A percentile compares a stretch with the other conserved stretches of the same genome.
These are phyloP conservation scores for Corynorhinus townsendii DNA, from an alignment of 2,113 vertebrate genomes.

Conservation along the genomic window DNA sequence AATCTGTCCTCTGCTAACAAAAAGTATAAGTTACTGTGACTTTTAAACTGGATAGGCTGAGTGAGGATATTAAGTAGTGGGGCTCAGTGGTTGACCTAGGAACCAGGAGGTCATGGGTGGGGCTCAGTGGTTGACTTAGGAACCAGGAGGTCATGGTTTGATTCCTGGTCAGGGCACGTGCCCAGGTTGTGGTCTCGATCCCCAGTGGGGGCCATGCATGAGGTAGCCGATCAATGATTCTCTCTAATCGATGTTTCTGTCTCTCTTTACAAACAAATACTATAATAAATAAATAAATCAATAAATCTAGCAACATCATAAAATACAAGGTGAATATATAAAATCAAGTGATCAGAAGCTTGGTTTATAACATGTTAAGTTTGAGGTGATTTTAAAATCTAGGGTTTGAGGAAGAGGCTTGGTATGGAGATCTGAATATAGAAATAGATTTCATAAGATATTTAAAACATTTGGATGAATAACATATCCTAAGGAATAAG, in stretches of 20 bases:
- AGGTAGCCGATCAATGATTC: too few relatives aligned
- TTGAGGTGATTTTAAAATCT: constrained; percentile 16
- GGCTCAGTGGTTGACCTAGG: too few relatives aligned
- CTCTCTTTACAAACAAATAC: too few relatives aligned
- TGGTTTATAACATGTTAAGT: neutral
- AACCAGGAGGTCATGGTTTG: too few relatives aligned
- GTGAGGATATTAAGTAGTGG: neutral
- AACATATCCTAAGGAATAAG: neutral
- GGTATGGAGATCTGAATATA: neutral
- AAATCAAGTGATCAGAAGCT: neutral
- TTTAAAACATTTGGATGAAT: neutral
- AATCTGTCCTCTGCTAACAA: neutral
- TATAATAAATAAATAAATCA: neutral
- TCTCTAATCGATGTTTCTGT: too few relatives aligned
- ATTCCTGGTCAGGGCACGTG: too few relatives aligned
- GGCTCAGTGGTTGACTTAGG: too few relatives aligned
- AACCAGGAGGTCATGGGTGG: too few relatives aligned
- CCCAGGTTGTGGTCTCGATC: too few relatives aligned
- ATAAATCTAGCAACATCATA: neutral
- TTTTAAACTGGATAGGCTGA: neutral
- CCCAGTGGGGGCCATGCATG: too few relatives aligned
- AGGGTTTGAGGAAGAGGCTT: neutral
- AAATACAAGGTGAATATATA: neutral
- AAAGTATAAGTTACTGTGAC: neutral
- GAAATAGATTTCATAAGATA: neutral